Conservation (phyloP, 1,140 invertebrate species). For the Ylistrum balloti region DNA sequence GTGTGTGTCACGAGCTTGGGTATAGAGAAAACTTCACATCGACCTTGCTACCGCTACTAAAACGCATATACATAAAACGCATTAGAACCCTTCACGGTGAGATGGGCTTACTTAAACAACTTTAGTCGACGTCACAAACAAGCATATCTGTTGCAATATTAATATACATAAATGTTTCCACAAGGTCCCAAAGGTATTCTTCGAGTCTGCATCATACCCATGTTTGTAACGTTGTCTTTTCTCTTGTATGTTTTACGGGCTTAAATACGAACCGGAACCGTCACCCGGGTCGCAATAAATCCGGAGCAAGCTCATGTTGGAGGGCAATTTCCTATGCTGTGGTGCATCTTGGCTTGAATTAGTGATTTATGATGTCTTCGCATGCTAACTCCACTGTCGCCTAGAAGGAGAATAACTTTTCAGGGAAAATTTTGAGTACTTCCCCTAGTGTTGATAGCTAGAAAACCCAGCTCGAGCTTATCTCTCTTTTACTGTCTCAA, state of each 20-base stretch:
- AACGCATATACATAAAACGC: conserved; percentile 7
- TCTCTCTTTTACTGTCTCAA: conserved; percentile 38
- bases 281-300: conserved; percentile 32
- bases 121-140: conserved; percentile 9
- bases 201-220: background rate
- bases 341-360: conserved; percentile 25
- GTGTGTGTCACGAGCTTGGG: background rate
- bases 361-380: conserved; percentile 34
- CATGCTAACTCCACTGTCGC: background rate
- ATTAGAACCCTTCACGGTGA: background rate
- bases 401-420: background rate
- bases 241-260: conserved; percentile 4
- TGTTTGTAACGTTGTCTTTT: conserved; percentile 25
- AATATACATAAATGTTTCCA: conserved; percentile 26
- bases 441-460: conserved; percentile 33
- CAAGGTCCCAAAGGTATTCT: background rate
- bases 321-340: conserved; percentile 32
- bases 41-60: background rate
- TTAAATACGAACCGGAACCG: conserved; percentile 38
- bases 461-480: background rate
- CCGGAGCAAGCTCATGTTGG: conserved; percentile 31
- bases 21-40: background rate
- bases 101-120: conserved; percentile 22
- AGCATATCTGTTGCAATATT: conserved; percentile 39
- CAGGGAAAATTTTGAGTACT: conserved; percentile 12